Evolutionary conservation across 2,113 vertebrate genomes (phyloP).

Genomic region (Muscicapa adusta): DNA sequence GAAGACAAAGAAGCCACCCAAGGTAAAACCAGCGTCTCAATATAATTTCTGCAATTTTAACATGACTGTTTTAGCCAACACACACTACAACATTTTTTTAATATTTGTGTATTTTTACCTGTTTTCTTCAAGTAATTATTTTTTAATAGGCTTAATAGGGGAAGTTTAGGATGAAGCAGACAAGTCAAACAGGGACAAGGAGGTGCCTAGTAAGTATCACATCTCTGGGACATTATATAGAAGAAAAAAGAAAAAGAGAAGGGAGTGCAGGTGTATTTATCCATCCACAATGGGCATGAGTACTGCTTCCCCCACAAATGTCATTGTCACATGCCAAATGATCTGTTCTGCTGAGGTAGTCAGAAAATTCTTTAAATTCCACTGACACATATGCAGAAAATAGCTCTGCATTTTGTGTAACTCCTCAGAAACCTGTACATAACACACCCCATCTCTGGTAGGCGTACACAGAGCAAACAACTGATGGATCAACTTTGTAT

Average conservation of each 20-base stretch:
- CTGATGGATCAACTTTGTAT: neutral
- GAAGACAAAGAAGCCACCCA: constrained; percentile 16
- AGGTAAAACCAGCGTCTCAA: constrained; percentile 69
- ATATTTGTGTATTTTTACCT: neutral
- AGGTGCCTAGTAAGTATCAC: neutral
- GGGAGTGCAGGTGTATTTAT: neutral
- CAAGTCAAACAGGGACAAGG: neutral
- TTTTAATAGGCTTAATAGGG: neutral
- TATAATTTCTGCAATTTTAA: neutral
- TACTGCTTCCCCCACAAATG: neutral
- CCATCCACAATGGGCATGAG: neutral
- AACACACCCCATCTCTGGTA: neutral
- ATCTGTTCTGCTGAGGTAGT: neutral
- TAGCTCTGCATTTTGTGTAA: neutral
- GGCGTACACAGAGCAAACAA: neutral
- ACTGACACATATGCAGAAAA: neutral
- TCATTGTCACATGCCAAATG: neutral
- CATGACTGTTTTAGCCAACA: neutral
- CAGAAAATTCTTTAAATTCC: neutral
- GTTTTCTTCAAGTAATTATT: neutral
- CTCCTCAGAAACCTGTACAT: neutral
- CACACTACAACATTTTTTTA: neutral
- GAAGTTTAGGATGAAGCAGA: neutral
- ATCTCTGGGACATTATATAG: neutral
- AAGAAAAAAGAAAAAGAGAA: neutral